phyloP scores from a whole-genome alignment of 2,113 vertebrate genomes.

The Penelope pileata region DNA sequence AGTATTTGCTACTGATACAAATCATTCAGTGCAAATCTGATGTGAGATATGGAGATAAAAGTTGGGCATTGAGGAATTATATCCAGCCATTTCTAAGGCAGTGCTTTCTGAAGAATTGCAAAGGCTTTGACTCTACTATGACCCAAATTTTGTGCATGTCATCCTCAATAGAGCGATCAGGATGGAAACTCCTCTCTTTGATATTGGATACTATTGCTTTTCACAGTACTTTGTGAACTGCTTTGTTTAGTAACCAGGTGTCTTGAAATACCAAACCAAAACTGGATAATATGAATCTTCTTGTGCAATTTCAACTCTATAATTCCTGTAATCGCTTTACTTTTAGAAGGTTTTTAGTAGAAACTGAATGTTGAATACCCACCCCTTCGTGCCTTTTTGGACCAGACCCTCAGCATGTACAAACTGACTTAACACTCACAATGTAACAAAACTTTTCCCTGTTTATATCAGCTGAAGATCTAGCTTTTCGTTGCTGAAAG shows the following conservation, averaged over 20 bases:
- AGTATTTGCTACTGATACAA: neutral
- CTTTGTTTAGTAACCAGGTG: neutral
- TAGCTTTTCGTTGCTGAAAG: neutral
- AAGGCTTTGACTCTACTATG: neutral
- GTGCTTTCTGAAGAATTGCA: neutral
- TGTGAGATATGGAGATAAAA: neutral
- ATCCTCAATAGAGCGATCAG: neutral
- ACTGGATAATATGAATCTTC: neutral
- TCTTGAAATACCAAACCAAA: neutral
- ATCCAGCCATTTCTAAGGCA: neutral
- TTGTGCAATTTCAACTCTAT: neutral
- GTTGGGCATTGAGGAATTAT: neutral
- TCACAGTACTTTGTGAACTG: neutral
- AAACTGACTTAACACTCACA: neutral
- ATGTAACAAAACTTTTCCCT: neutral
- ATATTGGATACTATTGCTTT: neutral
- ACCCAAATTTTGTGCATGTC: neutral
- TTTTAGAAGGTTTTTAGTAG: neutral
- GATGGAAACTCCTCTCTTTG: neutral
- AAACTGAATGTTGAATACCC: neutral
- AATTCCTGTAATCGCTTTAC: neutral
- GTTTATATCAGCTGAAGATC: slow-evolving; percentile 12
- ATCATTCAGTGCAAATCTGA: slow-evolving; percentile 19
- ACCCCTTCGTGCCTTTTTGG: neutral
- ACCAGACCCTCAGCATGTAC: neutral